These are phyloP conservation scores for Chelonus formosanus DNA, from an alignment of 2,888 invertebrate species.

Conservation along the genomic window DNA sequence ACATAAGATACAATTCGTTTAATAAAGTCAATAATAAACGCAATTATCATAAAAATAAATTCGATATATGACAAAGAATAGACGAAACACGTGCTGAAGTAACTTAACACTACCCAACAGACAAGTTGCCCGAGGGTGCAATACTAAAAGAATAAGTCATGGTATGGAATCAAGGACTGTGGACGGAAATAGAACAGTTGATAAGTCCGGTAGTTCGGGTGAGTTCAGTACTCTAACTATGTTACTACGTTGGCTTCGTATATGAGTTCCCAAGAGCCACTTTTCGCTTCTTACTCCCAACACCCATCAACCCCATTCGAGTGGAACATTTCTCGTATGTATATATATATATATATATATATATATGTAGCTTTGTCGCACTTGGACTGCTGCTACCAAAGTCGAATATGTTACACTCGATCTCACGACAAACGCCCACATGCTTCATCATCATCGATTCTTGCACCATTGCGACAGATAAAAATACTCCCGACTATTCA, in stretches of 20 bases:
- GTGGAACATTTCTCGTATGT: conserved; percentile 36
- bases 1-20: too few species aligned
- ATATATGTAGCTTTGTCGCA: not conserved
- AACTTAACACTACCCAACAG: conserved; percentile 1
- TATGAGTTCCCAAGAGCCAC: conserved; percentile 20
- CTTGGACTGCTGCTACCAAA: conserved; percentile 37
- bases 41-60: too few species aligned
- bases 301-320: conserved; percentile 37
- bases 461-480: not conserved
- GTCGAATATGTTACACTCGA: conserved; percentile 48
- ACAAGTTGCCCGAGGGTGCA: conserved; percentile 12
- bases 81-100: conserved; percentile 4
- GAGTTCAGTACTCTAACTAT: conserved; percentile 18
- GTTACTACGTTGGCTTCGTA: conserved; percentile 7
- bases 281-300: conserved; percentile 24
- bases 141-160: not conserved
- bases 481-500: not conserved
- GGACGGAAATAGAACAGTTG: not conserved
- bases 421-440: conserved; percentile 28
- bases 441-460: conserved; percentile 13
- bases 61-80: not conserved
- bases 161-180: too few species aligned
- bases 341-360: too few species aligned
- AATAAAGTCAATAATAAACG: too few species aligned
- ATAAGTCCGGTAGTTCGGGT: conserved; percentile 11